phyloP scores from a whole-genome alignment of 2,113 vertebrate species.

The Chionomys nivalis region DNA sequence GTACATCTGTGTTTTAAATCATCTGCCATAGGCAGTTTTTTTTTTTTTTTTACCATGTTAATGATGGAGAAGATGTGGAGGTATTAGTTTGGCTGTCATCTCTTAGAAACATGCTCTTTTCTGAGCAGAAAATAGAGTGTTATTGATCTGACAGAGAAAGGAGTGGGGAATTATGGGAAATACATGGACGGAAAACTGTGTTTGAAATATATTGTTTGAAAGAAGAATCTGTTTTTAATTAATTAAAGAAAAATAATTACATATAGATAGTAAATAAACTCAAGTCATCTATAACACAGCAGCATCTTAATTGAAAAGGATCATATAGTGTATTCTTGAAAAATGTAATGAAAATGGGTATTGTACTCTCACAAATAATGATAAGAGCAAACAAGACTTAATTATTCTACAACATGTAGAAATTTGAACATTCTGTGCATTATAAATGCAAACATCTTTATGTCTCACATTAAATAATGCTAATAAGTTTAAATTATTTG shows the following conservation, averaged over 20 bases:
- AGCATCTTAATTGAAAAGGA: background rate
- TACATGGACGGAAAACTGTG: too few relatives aligned
- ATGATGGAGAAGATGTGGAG: too few relatives aligned
- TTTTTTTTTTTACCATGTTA: background rate
- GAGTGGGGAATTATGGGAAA: accelerated
- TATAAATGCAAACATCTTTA: background rate
- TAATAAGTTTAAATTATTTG: background rate
- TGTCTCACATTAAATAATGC: background rate
- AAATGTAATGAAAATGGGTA: background rate
- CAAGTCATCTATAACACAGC: background rate
- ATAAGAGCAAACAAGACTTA: background rate
- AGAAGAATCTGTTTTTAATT: background rate
- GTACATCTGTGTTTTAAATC: background rate
- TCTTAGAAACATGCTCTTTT: background rate
- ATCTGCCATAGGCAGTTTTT: background rate
- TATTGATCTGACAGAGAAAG: background rate
- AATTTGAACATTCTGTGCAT: background rate
- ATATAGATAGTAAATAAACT: background rate
- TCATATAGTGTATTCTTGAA: background rate
- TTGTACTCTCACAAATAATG: background rate
- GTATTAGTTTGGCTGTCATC: background rate
- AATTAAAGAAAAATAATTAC: background rate
- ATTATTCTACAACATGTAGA: background rate
- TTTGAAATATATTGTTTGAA: background rate
- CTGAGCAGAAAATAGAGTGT: background rate